phyloP scores from a whole-genome alignment of 2,113 vertebrate genomes.

The Bos javanicus region DNA sequence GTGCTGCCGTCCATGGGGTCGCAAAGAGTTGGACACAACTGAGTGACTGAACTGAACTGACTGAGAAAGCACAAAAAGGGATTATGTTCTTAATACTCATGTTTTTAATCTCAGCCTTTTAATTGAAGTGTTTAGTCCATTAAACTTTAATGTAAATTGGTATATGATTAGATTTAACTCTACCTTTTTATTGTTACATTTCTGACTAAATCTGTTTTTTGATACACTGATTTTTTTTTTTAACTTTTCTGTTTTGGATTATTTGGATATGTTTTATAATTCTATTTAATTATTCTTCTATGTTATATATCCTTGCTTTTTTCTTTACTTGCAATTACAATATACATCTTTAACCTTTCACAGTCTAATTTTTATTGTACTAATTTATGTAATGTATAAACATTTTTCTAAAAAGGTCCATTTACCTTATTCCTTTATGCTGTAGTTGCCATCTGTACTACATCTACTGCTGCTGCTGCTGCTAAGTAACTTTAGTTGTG shows the following conservation, averaged over 20 bases:
- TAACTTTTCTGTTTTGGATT: background rate
- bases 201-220: background rate
- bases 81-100: background rate
- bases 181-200: background rate
- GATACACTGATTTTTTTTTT: background rate
- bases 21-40: background rate
- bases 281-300: background rate
- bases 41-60: accelerated
- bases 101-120: background rate
- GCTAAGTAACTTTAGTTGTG: too few species aligned
- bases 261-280: background rate
- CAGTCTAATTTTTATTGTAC: background rate
- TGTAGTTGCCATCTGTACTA: background rate
- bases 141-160: background rate
- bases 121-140: background rate
- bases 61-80: background rate
- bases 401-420: background rate
- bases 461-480: background rate
- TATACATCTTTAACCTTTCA: background rate
- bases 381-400: background rate
- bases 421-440: background rate
- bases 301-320: background rate
- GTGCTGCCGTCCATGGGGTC: accelerated
- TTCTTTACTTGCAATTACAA: background rate
- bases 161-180: background rate